Evolutionary conservation across 2,113 vertebrate genomes (phyloP).

Genomic region (Hydrochoerus hydrochaeris): DNA sequence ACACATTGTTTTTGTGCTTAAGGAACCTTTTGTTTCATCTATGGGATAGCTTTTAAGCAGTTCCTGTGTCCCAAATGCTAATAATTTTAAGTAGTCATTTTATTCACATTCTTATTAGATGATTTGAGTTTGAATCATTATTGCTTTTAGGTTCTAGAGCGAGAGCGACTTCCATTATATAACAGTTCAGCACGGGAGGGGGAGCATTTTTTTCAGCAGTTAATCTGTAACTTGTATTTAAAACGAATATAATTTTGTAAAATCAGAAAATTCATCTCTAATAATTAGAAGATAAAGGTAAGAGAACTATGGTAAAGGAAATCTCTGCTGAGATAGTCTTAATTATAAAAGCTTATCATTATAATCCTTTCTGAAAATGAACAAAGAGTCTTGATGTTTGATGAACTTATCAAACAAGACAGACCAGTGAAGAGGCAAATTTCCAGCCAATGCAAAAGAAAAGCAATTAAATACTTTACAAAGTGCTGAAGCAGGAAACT

Average conservation of each 20-base stretch:
- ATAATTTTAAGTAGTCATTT: slow-evolving; percentile 55
- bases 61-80: background rate
- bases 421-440: slow-evolving; percentile 79
- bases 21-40: slow-evolving; percentile 28
- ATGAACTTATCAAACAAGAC: slow-evolving; percentile 82
- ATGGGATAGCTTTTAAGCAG: slow-evolving; percentile 27
- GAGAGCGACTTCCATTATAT: slow-evolving; percentile 55
- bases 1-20: background rate
- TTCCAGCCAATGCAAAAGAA: slow-evolving; percentile 68
- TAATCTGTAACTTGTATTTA: slow-evolving; percentile 72
- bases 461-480: slow-evolving; percentile 68
- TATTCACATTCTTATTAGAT: slow-evolving; percentile 55
- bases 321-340: slow-evolving; percentile 66
- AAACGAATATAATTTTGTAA: slow-evolving; percentile 72
- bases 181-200: slow-evolving; percentile 52
- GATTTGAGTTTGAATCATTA: slow-evolving; percentile 64
- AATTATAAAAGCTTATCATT: slow-evolving; percentile 78
- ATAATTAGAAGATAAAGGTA: slow-evolving; percentile 74
- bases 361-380: slow-evolving; percentile 79
- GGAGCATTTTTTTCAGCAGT: slow-evolving; percentile 58
- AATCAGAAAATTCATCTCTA: slow-evolving; percentile 76
- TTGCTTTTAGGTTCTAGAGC: slow-evolving; percentile 55
- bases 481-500: slow-evolving; percentile 59
- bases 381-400: slow-evolving; percentile 77
- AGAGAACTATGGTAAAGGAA: slow-evolving; percentile 58